Percentiles rank a stretch among this genome's conserved stretches.
Conservation (phyloP, 2,113 vertebrate species). For the Nycticebus coucang region DNA sequence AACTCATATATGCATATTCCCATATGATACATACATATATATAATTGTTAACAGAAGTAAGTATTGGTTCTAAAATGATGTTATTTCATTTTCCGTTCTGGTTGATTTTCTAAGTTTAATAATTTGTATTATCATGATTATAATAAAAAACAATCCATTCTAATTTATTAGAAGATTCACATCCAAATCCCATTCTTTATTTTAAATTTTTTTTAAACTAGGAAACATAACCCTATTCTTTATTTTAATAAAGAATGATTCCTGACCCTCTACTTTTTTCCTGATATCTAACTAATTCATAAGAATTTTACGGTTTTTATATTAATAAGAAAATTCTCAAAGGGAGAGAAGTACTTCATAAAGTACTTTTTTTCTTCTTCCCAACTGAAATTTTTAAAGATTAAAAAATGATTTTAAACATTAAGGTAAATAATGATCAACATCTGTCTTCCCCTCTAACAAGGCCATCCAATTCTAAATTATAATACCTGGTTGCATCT, state of each 20-base stretch:
- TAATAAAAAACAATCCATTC: constrained; percentile 6
- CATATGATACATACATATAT: not conserved
- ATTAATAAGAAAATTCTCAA: not conserved
- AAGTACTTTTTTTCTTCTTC: constrained; percentile 37
- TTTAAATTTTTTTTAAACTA: not conserved
- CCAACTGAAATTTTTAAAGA: constrained; percentile 40
- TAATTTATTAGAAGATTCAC: constrained; percentile 50
- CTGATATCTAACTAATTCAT: not conserved
- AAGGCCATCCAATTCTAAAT: not conserved
- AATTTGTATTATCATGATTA: constrained; percentile 2
- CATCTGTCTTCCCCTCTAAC: not conserved
- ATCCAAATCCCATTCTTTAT: constrained; percentile 17
- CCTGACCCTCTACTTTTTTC: not conserved
- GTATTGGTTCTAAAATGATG: not conserved
- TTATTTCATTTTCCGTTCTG: not conserved
- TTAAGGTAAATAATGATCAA: not conserved
- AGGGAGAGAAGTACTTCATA: not conserved
- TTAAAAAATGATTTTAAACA: constrained; percentile 33
- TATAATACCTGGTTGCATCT: constrained; percentile 2
- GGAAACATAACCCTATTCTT: not conserved
- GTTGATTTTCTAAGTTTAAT: constrained; percentile 41
- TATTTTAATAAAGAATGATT: constrained; percentile 48
- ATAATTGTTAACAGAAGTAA: not conserved
- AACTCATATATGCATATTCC: not conserved
- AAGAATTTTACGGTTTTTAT: constrained; percentile 28